A percentile compares a stretch with the other conserved stretches of the same genome.
phyloP scores from a whole-genome alignment of 2,113 vertebrate species.

The Amblyornis subalaris region DNA sequence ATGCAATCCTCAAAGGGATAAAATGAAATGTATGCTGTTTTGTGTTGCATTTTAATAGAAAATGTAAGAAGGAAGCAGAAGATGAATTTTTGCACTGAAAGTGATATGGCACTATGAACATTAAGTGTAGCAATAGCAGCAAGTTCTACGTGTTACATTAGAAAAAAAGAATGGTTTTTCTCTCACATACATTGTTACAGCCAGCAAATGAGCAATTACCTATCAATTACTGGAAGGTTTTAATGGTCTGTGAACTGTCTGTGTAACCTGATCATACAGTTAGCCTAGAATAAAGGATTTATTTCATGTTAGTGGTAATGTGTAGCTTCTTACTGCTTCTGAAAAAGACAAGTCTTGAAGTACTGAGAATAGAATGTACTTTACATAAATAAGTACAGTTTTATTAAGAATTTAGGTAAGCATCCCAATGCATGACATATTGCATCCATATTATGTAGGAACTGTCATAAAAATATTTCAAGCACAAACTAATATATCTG shows the following conservation, averaged over 20 bases:
- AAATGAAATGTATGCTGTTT: constrained; percentile 66
- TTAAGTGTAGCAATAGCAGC: constrained; percentile 68
- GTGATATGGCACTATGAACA: constrained; percentile 59
- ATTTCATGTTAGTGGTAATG: constrained; percentile 38
- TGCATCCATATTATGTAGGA: background rate
- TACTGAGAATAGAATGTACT: background rate
- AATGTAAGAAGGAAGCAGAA: constrained; percentile 63
- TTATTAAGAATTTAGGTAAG: constrained; percentile 18
- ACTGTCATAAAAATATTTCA: constrained; percentile 42
- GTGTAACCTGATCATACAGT: constrained; percentile 55
- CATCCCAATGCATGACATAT: constrained; percentile 7
- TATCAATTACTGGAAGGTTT: constrained; percentile 70
- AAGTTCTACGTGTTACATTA: constrained; percentile 71
- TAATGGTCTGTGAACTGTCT: constrained; percentile 74
- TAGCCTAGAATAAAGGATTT: constrained; percentile 65
- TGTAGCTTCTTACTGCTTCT: background rate
- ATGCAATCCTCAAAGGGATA: constrained; percentile 63
- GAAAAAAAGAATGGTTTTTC: constrained; percentile 70
- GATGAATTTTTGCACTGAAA: constrained; percentile 77
- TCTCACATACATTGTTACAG: constrained; percentile 60
- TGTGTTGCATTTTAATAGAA: constrained; percentile 68
- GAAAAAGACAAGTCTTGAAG: constrained; percentile 19
- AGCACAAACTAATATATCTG: constrained; percentile 29
- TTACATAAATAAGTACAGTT: constrained; percentile 28
- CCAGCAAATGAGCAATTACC: constrained; percentile 74